These are phyloP conservation scores for Distichodus sexfasciatus DNA, from an alignment of 2,797 vertebrate genomes.

Conservation along the genomic window DNA sequence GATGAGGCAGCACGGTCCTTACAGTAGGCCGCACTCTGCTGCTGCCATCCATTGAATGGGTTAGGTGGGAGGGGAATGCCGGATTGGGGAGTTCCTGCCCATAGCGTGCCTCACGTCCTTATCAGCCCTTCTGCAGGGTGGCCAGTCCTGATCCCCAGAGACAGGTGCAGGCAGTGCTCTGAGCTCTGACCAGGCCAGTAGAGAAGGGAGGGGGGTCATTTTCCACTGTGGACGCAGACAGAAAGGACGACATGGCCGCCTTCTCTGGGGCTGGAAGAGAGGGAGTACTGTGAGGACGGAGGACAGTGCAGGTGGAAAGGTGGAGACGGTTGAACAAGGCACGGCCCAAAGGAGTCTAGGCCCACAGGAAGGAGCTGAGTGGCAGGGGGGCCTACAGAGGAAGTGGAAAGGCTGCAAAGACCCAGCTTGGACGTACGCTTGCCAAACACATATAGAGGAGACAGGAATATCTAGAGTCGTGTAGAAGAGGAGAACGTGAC, in stretches of 20 bases:
- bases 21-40: background rate
- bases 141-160: slow-evolving; percentile 64
- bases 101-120: slow-evolving; percentile 51
- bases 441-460: background rate
- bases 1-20: background rate
- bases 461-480: slow-evolving; percentile 13
- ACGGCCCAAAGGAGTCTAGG: slow-evolving; percentile 51
- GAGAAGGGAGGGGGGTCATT: slow-evolving; percentile 42
- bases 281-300: slow-evolving; percentile 34
- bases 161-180: slow-evolving; percentile 58
- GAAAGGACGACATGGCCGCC: slow-evolving; percentile 48
- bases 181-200: slow-evolving; percentile 38
- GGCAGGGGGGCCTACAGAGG: slow-evolving; percentile 63
- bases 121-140: slow-evolving; percentile 51
- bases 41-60: background rate
- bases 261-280: slow-evolving; percentile 21
- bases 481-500: background rate
- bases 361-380: slow-evolving; percentile 71
- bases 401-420: slow-evolving; percentile 70
- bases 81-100: slow-evolving; percentile 11
- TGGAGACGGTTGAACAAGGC: slow-evolving; percentile 30
- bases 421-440: too few relatives aligned
- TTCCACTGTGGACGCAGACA: slow-evolving; percentile 45
- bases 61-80: background rate
- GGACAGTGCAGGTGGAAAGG: slow-evolving; percentile 30